phyloP scores from a whole-genome alignment of 1,140 invertebrate genomes.

The Diachasmimorpha longicaudata region DNA sequence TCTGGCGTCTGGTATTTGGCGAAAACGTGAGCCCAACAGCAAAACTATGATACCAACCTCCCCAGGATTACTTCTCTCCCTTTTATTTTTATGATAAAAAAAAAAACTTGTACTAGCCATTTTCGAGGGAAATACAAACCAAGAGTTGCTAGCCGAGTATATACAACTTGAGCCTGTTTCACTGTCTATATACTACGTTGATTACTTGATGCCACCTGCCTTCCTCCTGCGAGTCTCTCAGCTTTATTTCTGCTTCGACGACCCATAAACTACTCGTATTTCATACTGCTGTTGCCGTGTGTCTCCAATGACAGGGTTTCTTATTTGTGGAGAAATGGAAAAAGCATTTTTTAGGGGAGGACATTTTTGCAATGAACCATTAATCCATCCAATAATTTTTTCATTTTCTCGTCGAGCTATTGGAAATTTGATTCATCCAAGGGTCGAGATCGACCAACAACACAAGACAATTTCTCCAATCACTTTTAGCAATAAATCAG shows the following conservation, averaged over 20 bases:
- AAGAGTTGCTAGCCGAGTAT: neutral
- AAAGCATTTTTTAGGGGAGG: too few relatives aligned
- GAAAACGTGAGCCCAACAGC: constrained; percentile 19
- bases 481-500: too few relatives aligned
- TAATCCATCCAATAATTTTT: too few relatives aligned
- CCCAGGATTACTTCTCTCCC: neutral
- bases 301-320: neutral
- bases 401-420: too few relatives aligned
- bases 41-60: constrained; percentile 16
- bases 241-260: constrained; percentile 8
- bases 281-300: neutral
- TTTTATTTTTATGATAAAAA: neutral
- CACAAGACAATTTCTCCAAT: too few relatives aligned
- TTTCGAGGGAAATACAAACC: constrained; percentile 9
- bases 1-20: constrained; percentile 14
- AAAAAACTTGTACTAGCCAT: constrained; percentile 27
- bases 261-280: neutral
- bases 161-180: neutral
- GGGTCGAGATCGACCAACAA: too few relatives aligned
- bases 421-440: too few relatives aligned
- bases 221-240: neutral
- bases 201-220: constrained; percentile 8
- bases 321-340: neutral
- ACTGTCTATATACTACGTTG: neutral
- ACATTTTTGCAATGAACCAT: too few relatives aligned